Percentiles rank a stretch among this genome's conserved stretches.
Evolutionary conservation across 1,140 invertebrate species (phyloP).

Genomic region (Lanistes nyassanus): DNA sequence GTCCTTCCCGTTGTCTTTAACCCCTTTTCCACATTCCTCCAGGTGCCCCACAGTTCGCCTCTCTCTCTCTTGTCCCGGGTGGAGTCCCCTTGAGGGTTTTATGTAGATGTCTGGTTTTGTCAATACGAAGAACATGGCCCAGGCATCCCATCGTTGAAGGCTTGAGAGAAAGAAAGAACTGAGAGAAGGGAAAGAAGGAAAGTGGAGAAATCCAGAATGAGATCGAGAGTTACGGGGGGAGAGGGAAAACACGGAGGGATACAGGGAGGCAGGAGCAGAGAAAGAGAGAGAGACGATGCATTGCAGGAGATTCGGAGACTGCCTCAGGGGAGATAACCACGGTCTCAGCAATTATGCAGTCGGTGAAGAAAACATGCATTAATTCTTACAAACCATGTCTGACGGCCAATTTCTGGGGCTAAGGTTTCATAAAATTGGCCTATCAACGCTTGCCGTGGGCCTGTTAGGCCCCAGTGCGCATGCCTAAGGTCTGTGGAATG

Average conservation of each 20-base stretch:
- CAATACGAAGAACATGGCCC: too few relatives aligned
- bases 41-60: background rate
- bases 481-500: too few relatives aligned
- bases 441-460: too few relatives aligned
- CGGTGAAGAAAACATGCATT: too few relatives aligned
- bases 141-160: background rate
- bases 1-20: background rate
- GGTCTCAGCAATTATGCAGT: too few relatives aligned
- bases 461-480: too few relatives aligned
- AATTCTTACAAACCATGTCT: too few relatives aligned
- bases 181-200: background rate
- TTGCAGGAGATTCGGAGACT: background rate
- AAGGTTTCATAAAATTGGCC: too few relatives aligned
- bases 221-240: background rate
- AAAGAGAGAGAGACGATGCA: background rate
- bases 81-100: background rate
- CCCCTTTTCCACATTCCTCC: background rate
- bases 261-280: background rate
- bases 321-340: too few relatives aligned
- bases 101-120: background rate
- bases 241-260: background rate
- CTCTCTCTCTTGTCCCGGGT: background rate
- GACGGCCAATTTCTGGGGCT: too few relatives aligned
- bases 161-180: background rate
- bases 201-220: background rate